A percentile compares a stretch with the other conserved stretches of the same genome.
Evolutionary conservation across 2,888 invertebrate species (phyloP).

Genomic region (Sinodicranocentrus sp.): DNA sequence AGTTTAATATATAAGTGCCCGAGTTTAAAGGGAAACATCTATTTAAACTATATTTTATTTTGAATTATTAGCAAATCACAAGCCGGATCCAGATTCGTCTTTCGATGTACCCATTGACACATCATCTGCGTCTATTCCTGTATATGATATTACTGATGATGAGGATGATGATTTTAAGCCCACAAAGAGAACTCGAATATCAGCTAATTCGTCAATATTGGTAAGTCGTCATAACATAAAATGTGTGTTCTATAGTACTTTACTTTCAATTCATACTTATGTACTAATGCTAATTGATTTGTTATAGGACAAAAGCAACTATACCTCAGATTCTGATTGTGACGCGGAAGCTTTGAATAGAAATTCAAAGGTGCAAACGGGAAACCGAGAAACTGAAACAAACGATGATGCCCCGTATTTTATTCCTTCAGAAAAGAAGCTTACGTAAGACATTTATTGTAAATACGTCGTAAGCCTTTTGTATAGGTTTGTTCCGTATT

Average conservation of each 20-base stretch:
- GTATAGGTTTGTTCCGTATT: no score
- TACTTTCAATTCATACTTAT: no score
- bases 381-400: neutral
- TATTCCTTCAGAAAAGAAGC: conserved; percentile 59
- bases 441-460: conserved; percentile 55
- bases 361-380: conserved; percentile 15
- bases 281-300: no score
- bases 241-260: neutral
- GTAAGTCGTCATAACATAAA: neutral
- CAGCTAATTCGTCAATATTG: neutral
- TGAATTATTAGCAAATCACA: no score
- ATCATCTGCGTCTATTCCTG: neutral
- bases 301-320: conserved; percentile 39
- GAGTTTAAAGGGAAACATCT: no score
- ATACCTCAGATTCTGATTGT: conserved; percentile 30
- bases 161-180: conserved; percentile 70
- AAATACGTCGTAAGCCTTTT: neutral
- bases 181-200: conserved; percentile 44
- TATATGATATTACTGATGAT: conserved; percentile 59
- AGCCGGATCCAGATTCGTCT: conserved; percentile 17
- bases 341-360: conserved; percentile 19
- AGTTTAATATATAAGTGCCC: no score
- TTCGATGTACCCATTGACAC: conserved; percentile 13
- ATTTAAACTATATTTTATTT: no score
- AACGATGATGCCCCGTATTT: conserved; percentile 52